These are phyloP conservation scores for Eubucco bourcierii DNA, from an alignment of 2,113 vertebrate species.

Conservation along the genomic window DNA sequence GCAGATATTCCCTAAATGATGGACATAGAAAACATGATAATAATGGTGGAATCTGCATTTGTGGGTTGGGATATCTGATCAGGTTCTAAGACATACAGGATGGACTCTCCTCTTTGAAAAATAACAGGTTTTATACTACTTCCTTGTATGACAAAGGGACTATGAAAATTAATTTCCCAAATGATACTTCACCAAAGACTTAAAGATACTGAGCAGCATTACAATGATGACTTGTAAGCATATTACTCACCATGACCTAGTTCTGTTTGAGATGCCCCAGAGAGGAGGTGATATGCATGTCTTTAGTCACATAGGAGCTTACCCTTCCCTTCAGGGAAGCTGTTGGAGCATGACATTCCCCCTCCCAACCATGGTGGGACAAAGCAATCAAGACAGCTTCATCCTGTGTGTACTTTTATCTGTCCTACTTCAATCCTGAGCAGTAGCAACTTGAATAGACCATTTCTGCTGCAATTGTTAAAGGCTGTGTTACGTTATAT, in stretches of 20 bases:
- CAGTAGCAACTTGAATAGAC: background rate
- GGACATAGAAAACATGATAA: background rate
- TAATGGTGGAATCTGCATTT: background rate
- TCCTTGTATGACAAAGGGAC: background rate
- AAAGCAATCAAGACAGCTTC: background rate
- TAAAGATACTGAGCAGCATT: background rate
- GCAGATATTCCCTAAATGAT: background rate
- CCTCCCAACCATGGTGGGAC: background rate
- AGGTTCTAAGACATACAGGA: background rate
- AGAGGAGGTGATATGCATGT: background rate
- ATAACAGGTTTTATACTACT: background rate
- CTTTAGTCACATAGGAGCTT: background rate
- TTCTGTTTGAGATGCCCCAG: background rate
- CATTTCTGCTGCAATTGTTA: background rate
- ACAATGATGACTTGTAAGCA: background rate
- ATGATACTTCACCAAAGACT: background rate
- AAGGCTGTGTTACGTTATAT: background rate
- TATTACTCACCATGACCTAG: background rate
- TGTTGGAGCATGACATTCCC: background rate
- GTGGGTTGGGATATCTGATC: background rate
- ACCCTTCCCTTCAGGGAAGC: background rate
- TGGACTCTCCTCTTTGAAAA: background rate
- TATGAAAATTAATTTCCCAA: background rate
- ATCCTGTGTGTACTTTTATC: background rate
- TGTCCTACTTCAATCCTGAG: background rate